Conservation (phyloP, 2,797 vertebrate species). For the Urosaurus nigricauda region DNA sequence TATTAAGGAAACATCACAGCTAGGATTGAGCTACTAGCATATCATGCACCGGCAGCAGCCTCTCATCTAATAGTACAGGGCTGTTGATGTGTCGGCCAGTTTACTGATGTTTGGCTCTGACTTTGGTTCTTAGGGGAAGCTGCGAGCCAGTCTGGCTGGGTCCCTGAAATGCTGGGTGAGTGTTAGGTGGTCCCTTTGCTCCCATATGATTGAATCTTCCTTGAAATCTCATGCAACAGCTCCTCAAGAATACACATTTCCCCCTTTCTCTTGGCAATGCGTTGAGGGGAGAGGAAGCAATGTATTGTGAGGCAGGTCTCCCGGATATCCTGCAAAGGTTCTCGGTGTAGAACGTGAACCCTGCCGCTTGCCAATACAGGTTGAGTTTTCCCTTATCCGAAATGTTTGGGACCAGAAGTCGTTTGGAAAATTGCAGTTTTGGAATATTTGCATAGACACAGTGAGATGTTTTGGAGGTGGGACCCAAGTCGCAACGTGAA, state of each 20-base stretch:
- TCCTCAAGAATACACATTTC: background rate
- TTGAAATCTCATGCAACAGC: background rate
- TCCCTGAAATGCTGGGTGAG: background rate
- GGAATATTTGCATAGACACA: too few species aligned
- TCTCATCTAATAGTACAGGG: too few species aligned
- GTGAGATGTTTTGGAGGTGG: too few species aligned
- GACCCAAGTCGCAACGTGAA: too few species aligned
- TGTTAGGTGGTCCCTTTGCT: background rate
- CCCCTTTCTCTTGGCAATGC: constrained; percentile 21
- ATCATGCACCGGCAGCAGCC: background rate
- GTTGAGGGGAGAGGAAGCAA: constrained; percentile 56
- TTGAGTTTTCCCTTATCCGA: too few species aligned
- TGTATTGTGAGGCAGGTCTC: constrained; percentile 68
- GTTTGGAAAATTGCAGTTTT: too few species aligned
- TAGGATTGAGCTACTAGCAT: too few species aligned
- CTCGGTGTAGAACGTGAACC: constrained; percentile 39
- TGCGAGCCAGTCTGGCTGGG: background rate
- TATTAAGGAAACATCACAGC: background rate
- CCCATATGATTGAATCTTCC: background rate
- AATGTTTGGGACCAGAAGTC: too few species aligned
- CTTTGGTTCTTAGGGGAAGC: background rate
- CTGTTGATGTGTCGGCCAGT: background rate
- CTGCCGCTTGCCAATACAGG: constrained; percentile 29
- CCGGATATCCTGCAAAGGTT: constrained; percentile 69
- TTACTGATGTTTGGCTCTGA: background rate